Evolutionary conservation across 2,888 invertebrate species (phyloP).

Genomic region (Congeria kusceri): DNA sequence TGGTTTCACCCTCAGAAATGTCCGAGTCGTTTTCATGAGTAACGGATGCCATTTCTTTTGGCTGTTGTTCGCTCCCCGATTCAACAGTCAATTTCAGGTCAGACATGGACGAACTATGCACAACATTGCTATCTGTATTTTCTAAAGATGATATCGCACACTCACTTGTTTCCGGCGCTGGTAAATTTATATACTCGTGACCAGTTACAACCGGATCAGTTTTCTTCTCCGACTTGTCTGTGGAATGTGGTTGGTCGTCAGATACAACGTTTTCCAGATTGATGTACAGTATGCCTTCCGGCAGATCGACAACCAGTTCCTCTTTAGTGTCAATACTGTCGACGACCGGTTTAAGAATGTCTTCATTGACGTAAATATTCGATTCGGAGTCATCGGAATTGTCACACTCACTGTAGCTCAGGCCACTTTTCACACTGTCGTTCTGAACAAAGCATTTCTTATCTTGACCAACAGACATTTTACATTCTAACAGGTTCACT

Average conservation of each 20-base stretch:
- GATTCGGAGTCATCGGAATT: slow-evolving; percentile 25
- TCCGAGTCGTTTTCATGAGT: too few species aligned
- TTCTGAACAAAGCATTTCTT: neutral
- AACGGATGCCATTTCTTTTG: too few species aligned
- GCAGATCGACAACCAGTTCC: neutral
- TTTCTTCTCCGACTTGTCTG: neutral
- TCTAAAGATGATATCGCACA: too few species aligned
- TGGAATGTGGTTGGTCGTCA: neutral
- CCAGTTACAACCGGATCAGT: too few species aligned
- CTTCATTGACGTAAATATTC: slow-evolving; percentile 55
- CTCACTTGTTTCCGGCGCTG: too few species aligned
- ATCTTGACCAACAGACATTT: slow-evolving; percentile 9
- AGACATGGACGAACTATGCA: too few species aligned
- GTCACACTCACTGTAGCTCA: slow-evolving; percentile 31
- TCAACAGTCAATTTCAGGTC: too few species aligned
- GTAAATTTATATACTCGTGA: too few species aligned
- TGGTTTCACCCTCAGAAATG: too few species aligned
- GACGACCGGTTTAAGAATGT: slow-evolving; percentile 18
- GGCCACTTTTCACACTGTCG: slow-evolving; percentile 6
- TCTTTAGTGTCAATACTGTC: slow-evolving; percentile 4
- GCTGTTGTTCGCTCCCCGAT: too few species aligned
- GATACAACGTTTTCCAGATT: slow-evolving; percentile 1
- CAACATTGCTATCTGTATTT: too few species aligned
- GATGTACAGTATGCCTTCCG: neutral
- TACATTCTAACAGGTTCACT: slow-evolving; percentile 24